These are phyloP conservation scores for Pseudococcus longispinus DNA, from an alignment of 2,888 invertebrate genomes.

Conservation along the genomic window DNA sequence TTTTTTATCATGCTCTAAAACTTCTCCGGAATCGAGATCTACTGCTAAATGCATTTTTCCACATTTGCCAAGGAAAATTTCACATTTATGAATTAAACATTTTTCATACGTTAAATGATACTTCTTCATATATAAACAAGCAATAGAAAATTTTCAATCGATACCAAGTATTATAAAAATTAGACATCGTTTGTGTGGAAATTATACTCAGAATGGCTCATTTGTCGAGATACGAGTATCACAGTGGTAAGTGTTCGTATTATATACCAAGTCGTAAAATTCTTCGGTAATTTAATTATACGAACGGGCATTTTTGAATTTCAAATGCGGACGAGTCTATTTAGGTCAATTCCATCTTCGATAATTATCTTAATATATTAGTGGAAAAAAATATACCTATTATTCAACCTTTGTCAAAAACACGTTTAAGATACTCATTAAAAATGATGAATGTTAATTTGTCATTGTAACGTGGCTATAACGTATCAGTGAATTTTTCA, in stretches of 20 bases:
- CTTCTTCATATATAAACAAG: neutral
- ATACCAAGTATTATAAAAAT: neutral
- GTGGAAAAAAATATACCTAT: neutral
- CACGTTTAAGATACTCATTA: slow-evolving; percentile 13
- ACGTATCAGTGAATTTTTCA: slow-evolving; percentile 21
- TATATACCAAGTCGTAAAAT: neutral
- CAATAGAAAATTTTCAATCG: neutral
- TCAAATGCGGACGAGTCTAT: neutral
- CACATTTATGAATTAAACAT: neutral
- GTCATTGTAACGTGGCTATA: slow-evolving; percentile 6
- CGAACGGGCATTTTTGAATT: neutral
- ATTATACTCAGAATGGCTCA: neutral
- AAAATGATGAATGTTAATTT: slow-evolving; percentile 34
- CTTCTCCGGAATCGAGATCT: neutral
- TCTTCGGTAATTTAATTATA: slow-evolving; percentile 11
- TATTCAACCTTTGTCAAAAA: slow-evolving; percentile 25
- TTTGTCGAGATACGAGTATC: neutral
- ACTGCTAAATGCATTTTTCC: neutral
- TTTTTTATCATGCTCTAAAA: neutral
- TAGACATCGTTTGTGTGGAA: neutral
- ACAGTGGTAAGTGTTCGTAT: neutral
- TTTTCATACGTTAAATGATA: neutral
- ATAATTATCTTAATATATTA: slow-evolving; percentile 4
- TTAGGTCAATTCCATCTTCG: slow-evolving; percentile 10
- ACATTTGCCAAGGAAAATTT: neutral